phyloP scores from a whole-genome alignment of 2,888 invertebrate species.

The Neria commutata region DNA sequence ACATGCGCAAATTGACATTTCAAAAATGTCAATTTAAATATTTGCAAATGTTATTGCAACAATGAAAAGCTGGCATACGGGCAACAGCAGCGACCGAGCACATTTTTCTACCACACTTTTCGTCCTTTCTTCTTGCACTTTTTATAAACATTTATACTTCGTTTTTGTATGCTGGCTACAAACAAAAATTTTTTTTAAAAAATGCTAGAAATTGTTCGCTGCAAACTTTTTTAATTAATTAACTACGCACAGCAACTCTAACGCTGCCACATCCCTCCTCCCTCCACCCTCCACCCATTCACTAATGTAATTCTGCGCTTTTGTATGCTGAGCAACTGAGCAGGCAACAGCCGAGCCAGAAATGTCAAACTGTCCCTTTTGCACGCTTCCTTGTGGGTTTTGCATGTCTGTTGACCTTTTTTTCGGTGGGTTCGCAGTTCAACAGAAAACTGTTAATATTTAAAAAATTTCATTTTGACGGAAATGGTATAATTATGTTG shows the following conservation, averaged over 20 bases:
- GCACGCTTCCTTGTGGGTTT: neutral
- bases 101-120: conserved; percentile 13
- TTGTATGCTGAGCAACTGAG: too few species aligned
- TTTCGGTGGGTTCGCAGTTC: too few species aligned
- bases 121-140: neutral
- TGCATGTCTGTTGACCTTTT: neutral
- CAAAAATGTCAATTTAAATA: conserved; percentile 57
- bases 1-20: conserved; percentile 24
- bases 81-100: conserved; percentile 13
- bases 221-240: conserved; percentile 37
- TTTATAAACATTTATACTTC: neutral
- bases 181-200: conserved; percentile 12
- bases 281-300: neutral
- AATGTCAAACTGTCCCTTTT: neutral
- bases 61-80: conserved; percentile 25
- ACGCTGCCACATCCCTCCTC: neutral
- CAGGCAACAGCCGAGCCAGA: too few species aligned
- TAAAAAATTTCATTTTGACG: conserved; percentile 14
- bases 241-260: conserved; percentile 20
- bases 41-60: conserved; percentile 52
- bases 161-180: neutral
- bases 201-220: conserved; percentile 20
- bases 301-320: too few species aligned
- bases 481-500: conserved; percentile 11
- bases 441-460: conserved; percentile 9